Conservation (phyloP, 2,797 vertebrate genomes). For the Sarcoramphus papa region DNA sequence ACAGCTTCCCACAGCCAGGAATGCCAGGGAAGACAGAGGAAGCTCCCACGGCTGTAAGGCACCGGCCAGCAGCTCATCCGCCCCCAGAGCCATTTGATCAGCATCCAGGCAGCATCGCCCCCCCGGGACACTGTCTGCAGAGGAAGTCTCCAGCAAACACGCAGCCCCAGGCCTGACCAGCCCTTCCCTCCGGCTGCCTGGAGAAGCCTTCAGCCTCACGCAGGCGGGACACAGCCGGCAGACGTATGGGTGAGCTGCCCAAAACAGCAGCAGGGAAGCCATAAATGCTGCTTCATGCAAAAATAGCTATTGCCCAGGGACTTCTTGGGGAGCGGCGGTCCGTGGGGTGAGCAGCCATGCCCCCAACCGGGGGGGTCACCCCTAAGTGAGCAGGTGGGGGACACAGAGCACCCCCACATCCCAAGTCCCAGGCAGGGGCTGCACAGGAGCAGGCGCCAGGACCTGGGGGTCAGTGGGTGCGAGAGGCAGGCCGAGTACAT, state of each 20-base stretch:
- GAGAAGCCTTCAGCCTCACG: background rate
- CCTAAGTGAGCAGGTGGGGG: rapidly evolving
- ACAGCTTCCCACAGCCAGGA: background rate
- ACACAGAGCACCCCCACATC: background rate
- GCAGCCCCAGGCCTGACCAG: background rate
- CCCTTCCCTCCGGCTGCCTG: background rate
- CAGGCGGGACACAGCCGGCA: background rate
- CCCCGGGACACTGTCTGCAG: background rate
- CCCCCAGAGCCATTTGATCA: slow-evolving; percentile 47
- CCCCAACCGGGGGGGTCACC: background rate
- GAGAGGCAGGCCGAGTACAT: background rate
- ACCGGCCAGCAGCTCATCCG: slow-evolving; percentile 15
- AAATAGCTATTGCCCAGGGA: background rate
- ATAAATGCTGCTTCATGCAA: rapidly evolving
- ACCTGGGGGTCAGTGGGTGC: background rate
- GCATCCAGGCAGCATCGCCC: background rate
- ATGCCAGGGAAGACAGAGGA: background rate
- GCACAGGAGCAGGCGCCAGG: too few relatives aligned
- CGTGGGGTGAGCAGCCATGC: rapidly evolving
- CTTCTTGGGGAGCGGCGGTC: background rate
- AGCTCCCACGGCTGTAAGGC: background rate
- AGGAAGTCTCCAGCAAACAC: slow-evolving; percentile 28
- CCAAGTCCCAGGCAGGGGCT: background rate
- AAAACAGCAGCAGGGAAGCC: background rate
- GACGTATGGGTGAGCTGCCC: background rate